Percentiles rank a stretch among this genome's conserved stretches.
Evolutionary conservation across 2,888 invertebrate species (phyloP).

Genomic region (Eilema caniola): DNA sequence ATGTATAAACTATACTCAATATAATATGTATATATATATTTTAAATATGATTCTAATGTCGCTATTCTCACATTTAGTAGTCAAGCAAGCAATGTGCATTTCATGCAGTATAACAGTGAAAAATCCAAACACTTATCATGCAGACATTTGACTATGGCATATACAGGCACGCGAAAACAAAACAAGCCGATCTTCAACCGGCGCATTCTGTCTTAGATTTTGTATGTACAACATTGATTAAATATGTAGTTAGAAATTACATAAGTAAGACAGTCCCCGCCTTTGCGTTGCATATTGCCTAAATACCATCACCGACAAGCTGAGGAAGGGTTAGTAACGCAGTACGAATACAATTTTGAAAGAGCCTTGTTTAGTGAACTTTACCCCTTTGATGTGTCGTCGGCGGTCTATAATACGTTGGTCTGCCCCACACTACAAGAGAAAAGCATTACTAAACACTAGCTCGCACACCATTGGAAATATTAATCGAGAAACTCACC

Average conservation of each 20-base stretch:
- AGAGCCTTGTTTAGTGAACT: conserved; percentile 71
- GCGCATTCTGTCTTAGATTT: conserved; percentile 70
- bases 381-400: conserved; percentile 84
- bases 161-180: conserved; percentile 49
- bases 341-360: conserved; percentile 64
- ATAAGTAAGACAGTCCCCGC: conserved; percentile 72
- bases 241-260: conserved; percentile 39
- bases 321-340: conserved; percentile 74
- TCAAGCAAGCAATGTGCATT: background rate
- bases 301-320: conserved; percentile 79
- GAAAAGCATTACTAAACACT: conserved; percentile 82
- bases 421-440: conserved; percentile 81
- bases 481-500: conserved; percentile 48
- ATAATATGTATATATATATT: too few species aligned
- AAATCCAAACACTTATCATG: conserved; percentile 42
- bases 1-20: background rate
- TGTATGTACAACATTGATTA: conserved; percentile 60
- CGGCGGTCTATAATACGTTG: conserved; percentile 80
- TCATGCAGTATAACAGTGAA: conserved; percentile 15
- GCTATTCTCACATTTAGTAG: background rate
- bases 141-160: conserved; percentile 52
- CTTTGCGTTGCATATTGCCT: conserved; percentile 72
- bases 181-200: conserved; percentile 47
- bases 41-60: background rate
- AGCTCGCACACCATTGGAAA: conserved; percentile 69